Evolutionary conservation across 2,113 vertebrate species (phyloP), one percentile per base, ranked within the genome.

Genomic region (Gorilla gorilla): DNA sequence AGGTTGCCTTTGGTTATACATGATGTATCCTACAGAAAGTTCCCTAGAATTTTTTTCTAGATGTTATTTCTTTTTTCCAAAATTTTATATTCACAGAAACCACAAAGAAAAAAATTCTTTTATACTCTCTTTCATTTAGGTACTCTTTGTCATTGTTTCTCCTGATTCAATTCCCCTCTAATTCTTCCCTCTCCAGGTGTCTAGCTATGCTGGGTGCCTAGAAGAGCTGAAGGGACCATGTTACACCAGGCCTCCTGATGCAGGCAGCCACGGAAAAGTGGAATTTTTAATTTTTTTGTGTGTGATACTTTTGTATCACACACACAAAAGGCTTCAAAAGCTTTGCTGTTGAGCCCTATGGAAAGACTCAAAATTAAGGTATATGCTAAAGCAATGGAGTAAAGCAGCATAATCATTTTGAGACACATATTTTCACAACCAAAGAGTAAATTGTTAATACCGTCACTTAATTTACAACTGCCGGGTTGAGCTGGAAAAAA

Each of bases 81-180:
- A 94, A n/a, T 93, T 93, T 90, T 73, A 61, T 45, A 84, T 79
- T 66, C 48, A 93, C 2, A 55, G 78, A 95, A 88, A 59, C 27
- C 70, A 79, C 23, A 88, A 84, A 91, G 27, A 83, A 73, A 79
- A 91, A 59, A 35, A 59, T 43, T 64, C 43, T 59, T 35, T 57
- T 66, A 6, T n/a, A 20, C 3, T 43, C 9, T 72, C 22, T 90
- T 25, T 64, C 35, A 50, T 64, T 81, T 81, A n/a, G 66, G 1
- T 11, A 48, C 3, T 43, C 68, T n/a, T 76, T 45, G 25, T 94
- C 43, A 86, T 64, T 70, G 89, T 90, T 78, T 70, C 55, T 75
- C 38, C 23, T 81, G 2, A 25, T 23, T 40, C 79, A 16, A 43
- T 84, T 79, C 9, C 10, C 13, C 14, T 87, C 80, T 30, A n/a